Evolutionary conservation across 2,797 vertebrate genomes (phyloP).

Genomic region (Oreochromis grahami): DNA sequence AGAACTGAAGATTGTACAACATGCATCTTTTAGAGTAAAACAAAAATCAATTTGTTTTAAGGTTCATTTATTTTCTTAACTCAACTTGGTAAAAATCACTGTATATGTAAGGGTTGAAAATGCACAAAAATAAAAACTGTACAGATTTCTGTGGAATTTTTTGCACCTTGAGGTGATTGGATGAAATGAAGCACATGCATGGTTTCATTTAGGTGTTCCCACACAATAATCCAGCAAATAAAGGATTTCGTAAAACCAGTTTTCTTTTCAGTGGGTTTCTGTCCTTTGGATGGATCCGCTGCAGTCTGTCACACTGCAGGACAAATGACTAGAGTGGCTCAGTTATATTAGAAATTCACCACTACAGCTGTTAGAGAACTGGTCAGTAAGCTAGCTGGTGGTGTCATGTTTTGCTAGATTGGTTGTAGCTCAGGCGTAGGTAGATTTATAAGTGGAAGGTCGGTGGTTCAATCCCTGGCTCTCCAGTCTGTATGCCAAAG

Average conservation of each 20-base stretch:
- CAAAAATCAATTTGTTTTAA: neutral
- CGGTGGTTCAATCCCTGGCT: neutral
- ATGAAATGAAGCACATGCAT: neutral
- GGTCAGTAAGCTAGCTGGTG: fast-evolving
- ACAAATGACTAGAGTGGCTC: neutral
- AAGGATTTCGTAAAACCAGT: neutral
- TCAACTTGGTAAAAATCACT: neutral
- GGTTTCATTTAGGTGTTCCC: neutral
- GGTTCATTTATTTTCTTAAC: neutral
- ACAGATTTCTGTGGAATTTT: no score
- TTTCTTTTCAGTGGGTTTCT: neutral
- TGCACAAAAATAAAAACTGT: no score
- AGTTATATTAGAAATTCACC: neutral
- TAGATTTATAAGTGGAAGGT: neutral
- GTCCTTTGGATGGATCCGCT: neutral
- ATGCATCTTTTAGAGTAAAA: neutral
- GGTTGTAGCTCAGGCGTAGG: fast-evolving
- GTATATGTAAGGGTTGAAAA: neutral
- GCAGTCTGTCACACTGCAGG: neutral
- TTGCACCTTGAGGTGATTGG: neutral
- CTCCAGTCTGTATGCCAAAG: neutral
- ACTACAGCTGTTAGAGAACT: neutral
- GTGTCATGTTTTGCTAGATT: neutral
- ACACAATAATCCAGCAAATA: neutral
- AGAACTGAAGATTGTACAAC: neutral